Base-by-base conservation (phyloP, 1,140 invertebrate species). In the Drosophila novamexicana region DNA sequence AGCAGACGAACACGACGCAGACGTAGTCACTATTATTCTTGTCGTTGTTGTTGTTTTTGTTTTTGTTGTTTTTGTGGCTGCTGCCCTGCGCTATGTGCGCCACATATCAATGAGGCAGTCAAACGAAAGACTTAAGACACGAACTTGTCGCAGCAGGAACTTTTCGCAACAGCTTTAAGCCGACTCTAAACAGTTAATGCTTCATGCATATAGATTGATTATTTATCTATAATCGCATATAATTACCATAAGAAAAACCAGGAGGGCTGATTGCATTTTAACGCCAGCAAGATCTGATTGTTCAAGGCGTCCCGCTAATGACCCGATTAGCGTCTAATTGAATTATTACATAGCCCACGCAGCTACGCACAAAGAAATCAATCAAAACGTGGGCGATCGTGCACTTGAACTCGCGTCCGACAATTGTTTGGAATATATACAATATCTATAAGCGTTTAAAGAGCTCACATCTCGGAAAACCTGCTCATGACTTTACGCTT, bases 181-280 rank as follows among this genome's bases (percentile, higher is more conserved):
- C 69, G 84, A 66, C 83, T 85, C 65, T 81, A 85, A 84, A 79
- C 74, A 57, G 2, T 65, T 81, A 84, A 81, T 80, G 69, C 77
- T 69, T 44, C 79, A 72, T 67, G 83, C 83, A 86, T 86, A 86
- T 86, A 88, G 79, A 86, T 86, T 86, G 83, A 88, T 79, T 88
- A 77, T 77, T 86, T 77, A 75, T 71, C 63, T 75, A 71, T 39
- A 61, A 64, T 57, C 74, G 54, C 9, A 32, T n/a, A 58, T 58
- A 61, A 79, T 75, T 84, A 45, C 39, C 74, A 49, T 61, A 79
- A 64, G 42, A 44, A 44, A 42, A 58, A 10, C 4, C 52, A 2
- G 16, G 32, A 71, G 61, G 65, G 65, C 69, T 67, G 65, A 85
- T 61, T 85, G 82, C 75, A 77, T 79, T 79, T 63, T 53, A 76